A percentile compares a stretch with the other conserved stretches of the same genome.
These are phyloP conservation scores for Zaprionus gabonicus DNA, from an alignment of 1,140 invertebrate species.

Conservation along the genomic window DNA sequence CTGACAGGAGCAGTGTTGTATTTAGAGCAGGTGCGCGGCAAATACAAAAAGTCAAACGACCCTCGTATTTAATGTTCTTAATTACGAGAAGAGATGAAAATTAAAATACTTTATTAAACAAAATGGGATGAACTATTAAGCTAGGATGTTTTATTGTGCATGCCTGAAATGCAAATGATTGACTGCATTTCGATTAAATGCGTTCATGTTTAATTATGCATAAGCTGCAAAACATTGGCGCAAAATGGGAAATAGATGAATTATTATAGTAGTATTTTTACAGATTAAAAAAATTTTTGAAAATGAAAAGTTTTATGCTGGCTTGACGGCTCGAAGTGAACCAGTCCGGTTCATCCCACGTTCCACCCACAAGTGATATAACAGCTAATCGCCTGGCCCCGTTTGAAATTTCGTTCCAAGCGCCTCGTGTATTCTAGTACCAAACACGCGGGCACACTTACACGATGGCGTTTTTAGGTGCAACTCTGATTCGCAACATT, in stretches of 20 bases:
- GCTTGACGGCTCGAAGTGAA: not conserved
- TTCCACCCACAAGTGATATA: conserved; percentile 15
- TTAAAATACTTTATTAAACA: not conserved
- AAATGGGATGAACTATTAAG: not conserved
- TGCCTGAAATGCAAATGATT: not conserved
- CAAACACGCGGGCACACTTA: conserved; percentile 56
- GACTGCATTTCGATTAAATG: conserved; percentile 1
- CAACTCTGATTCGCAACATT: conserved; percentile 79
- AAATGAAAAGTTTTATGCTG: not conserved
- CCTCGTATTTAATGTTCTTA: no score
- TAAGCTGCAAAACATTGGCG: not conserved
- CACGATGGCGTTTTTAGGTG: conserved; percentile 71
- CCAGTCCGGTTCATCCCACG: conserved; percentile 8
- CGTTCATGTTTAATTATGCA: not conserved
- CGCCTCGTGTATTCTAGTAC: conserved; percentile 55
- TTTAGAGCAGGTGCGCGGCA: no score
- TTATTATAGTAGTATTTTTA: not conserved
- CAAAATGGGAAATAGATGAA: not conserved
- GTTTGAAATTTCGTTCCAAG: conserved; percentile 18
- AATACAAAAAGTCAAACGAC: no score
- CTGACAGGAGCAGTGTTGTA: no score
- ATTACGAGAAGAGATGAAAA: not conserved
- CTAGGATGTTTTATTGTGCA: not conserved
- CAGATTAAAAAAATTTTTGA: not conserved
- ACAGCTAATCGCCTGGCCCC: conserved; percentile 9